Percentiles rank a stretch among this genome's conserved stretches.
phyloP scores from a whole-genome alignment of 2,113 vertebrate genomes.

The Saguinus midas region DNA sequence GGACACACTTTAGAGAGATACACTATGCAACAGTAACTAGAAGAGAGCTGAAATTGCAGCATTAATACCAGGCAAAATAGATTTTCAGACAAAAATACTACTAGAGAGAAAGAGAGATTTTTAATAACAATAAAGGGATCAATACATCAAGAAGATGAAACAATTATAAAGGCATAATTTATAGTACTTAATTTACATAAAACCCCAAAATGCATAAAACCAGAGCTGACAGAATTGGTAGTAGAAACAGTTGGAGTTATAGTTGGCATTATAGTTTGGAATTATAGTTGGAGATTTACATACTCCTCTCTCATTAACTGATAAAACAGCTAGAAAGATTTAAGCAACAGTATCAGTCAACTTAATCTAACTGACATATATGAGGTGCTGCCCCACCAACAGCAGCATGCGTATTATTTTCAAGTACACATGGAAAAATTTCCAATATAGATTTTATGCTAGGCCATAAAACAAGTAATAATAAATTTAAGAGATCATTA shows the following conservation, averaged over 20 bases:
- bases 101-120: not conserved
- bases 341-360: not conserved
- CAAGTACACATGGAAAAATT: not conserved
- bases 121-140: not conserved
- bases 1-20: not conserved
- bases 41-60: not conserved
- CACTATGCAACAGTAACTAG: not conserved
- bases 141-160: not conserved
- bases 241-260: not conserved
- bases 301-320: not conserved
- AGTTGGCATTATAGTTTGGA: not conserved
- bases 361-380: not conserved
- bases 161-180: not conserved
- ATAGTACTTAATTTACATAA: not conserved
- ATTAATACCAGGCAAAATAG: not conserved
- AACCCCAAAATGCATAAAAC: not conserved
- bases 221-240: not conserved
- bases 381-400: not conserved
- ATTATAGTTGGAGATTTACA: not conserved
- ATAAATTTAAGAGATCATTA: not conserved
- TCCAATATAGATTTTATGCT: not conserved
- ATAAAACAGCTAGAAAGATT: not conserved
- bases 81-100: not conserved
- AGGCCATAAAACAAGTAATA: not conserved
- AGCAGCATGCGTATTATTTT: not conserved